Evolutionary conservation across 2,797 vertebrate species (phyloP), one percentile per base, ranked within the genome.

Genomic region (Etheostoma perlongum): DNA sequence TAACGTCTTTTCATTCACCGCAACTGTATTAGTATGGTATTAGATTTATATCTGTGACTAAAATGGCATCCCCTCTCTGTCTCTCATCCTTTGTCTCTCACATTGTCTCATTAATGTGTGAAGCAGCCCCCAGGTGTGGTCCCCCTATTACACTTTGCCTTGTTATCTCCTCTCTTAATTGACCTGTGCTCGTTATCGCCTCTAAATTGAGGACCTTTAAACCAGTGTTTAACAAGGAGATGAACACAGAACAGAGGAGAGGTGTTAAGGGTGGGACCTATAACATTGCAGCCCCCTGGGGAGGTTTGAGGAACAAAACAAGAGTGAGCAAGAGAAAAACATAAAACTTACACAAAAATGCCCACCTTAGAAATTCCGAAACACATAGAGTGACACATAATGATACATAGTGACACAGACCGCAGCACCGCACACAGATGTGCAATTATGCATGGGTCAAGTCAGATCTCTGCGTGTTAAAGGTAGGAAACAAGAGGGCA

Each of bases 111-210:
- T 91, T 84, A 86, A 81, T 82, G 79, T 88, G 79, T 83, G 71
- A 73, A 84, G 72, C 69, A 77, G 82, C 74, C 83, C 74, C 59
- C 61, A 70, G 81, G 85, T 82, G 66, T 74, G 72, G 71, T 68
- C 77, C 69, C 63, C 65, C 69, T 53, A 72, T 86, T 89, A 85
- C 87, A 84, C 79, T 65, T 75, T 79, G 55, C 87, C 88, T 88
- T 80, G 78, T 90, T 89, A 91, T 82, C 88, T 63, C 52, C 51
- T 59, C 76, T 83, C 85, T 86, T 91, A 91, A 90, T 92, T 91
- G 90, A 91, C 87, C 90, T 70, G 27, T 66, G 68, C 88, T 91
- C 68, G 57, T 92, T 91, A 88, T 88, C 86, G 68, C 76, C 73
- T 91, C 82, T 71, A 76, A 85, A 85, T 68, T 49, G 67, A 82